Percentiles rank a stretch among this genome's conserved stretches.
phyloP scores from a whole-genome alignment of 2,797 vertebrate genomes.

The Nasua narica region DNA sequence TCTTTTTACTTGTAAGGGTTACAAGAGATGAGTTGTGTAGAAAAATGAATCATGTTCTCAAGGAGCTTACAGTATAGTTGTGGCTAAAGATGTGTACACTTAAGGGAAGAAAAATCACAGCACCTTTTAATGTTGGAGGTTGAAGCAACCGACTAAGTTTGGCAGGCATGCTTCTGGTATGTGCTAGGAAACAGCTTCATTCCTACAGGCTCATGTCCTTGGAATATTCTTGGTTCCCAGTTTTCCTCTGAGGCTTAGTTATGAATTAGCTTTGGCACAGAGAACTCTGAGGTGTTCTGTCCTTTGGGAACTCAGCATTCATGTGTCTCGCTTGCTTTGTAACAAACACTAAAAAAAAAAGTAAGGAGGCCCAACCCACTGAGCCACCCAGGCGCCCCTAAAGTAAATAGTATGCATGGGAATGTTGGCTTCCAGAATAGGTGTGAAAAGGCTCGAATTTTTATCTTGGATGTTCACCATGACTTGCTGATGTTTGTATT shows the following conservation, averaged over 20 bases:
- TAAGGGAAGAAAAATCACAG: background rate
- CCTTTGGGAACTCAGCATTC: background rate
- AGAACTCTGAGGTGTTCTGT: background rate
- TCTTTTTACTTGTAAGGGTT: background rate
- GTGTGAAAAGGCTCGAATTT: background rate
- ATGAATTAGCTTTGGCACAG: background rate
- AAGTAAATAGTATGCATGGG: background rate
- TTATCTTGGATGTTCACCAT: background rate
- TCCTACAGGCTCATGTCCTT: background rate
- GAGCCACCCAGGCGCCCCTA: too few species aligned
- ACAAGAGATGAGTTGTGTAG: background rate
- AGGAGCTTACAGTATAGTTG: background rate
- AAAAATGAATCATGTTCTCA: background rate
- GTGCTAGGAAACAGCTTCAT: background rate
- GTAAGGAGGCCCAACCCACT: too few species aligned
- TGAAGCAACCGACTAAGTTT: background rate
- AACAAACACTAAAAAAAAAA: background rate
- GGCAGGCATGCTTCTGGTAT: background rate
- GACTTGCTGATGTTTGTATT: constrained; percentile 64
- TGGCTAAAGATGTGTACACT: background rate
- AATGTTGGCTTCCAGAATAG: background rate
- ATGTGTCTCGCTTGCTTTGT: background rate
- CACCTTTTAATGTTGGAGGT: background rate
- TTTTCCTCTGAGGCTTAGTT: background rate
- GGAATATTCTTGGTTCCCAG: background rate